Conservation (phyloP, 1,140 invertebrate genomes). For the Nasonia giraulti region DNA sequence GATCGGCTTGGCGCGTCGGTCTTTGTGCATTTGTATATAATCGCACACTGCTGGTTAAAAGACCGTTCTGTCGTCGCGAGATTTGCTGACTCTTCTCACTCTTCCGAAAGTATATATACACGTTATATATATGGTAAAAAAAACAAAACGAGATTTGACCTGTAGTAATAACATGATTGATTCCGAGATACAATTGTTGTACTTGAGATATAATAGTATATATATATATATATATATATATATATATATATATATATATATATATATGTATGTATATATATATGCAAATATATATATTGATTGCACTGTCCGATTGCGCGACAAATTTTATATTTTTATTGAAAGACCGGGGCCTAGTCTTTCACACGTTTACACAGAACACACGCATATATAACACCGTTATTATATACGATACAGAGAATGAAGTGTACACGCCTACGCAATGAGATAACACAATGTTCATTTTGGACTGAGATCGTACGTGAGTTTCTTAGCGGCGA, state of each 20-base stretch:
- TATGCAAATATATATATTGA: slow-evolving; percentile 33
- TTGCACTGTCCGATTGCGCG: slow-evolving; percentile 29
- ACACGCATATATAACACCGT: background rate
- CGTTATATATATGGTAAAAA: background rate
- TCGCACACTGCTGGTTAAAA: background rate
- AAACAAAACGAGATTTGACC: slow-evolving; percentile 37
- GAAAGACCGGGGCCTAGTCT: slow-evolving; percentile 51
- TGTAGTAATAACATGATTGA: slow-evolving; percentile 40
- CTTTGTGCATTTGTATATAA: background rate
- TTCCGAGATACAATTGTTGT: slow-evolving; percentile 44
- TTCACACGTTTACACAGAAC: slow-evolving; percentile 35
- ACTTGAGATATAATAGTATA: slow-evolving; percentile 39
- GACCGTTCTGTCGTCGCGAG: slow-evolving; percentile 23
- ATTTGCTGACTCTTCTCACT: slow-evolving; percentile 44
- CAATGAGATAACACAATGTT: background rate
- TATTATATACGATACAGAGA: background rate
- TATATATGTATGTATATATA: slow-evolving; percentile 34
- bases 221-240: slow-evolving; percentile 34
- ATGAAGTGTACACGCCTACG: background rate
- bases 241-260: slow-evolving; percentile 33
- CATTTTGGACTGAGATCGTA: slow-evolving; percentile 7
- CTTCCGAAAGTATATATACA: slow-evolving; percentile 26
- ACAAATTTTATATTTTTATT: slow-evolving; percentile 55
- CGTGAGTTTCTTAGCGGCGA: slow-evolving; percentile 26
- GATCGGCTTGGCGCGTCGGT: background rate